phyloP scores from a whole-genome alignment of 2,888 invertebrate genomes.

The Therioaphis trifolii region DNA sequence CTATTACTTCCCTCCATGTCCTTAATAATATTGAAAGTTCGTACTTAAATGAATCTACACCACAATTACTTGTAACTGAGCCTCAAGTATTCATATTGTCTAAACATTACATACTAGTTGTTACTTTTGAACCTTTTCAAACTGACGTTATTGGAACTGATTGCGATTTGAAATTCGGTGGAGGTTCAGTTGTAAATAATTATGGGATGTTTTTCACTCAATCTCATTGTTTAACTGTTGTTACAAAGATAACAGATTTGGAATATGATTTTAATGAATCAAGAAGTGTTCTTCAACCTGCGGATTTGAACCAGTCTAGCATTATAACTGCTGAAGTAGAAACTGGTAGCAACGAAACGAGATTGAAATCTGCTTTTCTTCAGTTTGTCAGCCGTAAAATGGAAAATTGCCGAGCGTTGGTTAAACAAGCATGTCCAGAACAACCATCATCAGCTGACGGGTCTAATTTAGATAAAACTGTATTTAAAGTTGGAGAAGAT shows the following conservation, averaged over 20 bases:
- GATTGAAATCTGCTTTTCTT: conserved; percentile 82
- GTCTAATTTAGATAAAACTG: conserved; percentile 69
- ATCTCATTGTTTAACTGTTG: conserved; percentile 58
- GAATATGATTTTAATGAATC: conserved; percentile 59
- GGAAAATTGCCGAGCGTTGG: conserved; percentile 66
- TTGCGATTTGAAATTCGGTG: conserved; percentile 60
- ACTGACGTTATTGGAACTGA: conserved; percentile 53
- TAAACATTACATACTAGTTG: conserved; percentile 56
- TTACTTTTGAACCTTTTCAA: conserved; percentile 60
- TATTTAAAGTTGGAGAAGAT: conserved; percentile 79
- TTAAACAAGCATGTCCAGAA: conserved; percentile 63
- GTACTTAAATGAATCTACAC: conserved; percentile 50
- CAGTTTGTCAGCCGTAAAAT: conserved; percentile 77
- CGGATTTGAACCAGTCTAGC: conserved; percentile 46
- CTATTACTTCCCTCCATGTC: conserved; percentile 49
- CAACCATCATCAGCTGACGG: conserved; percentile 47
- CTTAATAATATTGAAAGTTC: conserved; percentile 57
- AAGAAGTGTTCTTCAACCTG: conserved; percentile 57
- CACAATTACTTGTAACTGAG: conserved; percentile 47
- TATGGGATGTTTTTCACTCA: conserved; percentile 61
- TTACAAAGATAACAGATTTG: conserved; percentile 43
- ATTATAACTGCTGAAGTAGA: conserved; percentile 39
- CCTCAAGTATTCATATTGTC: conserved; percentile 47
- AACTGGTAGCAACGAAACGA: conserved; percentile 68
- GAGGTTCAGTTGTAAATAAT: conserved; percentile 55